Evolutionary conservation across 2,113 vertebrate species (phyloP), one percentile per base, ranked within the genome.

Genomic region (Gobius niger): DNA sequence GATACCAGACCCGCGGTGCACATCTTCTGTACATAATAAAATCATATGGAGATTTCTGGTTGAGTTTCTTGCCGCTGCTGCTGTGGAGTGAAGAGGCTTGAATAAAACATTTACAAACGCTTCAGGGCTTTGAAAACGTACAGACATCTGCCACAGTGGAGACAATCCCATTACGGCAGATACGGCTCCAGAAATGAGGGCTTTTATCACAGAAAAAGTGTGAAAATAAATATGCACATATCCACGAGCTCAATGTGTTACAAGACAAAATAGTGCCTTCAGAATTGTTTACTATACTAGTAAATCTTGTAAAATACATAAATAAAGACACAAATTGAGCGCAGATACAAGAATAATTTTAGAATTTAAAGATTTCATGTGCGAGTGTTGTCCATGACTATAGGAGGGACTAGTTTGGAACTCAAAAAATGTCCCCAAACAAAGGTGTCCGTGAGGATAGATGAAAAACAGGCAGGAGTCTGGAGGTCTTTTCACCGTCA

Each of bases 61-160:
- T 18, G 19, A 54, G 18, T 15, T 60, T 42, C 40, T 60, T 34
- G 24, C 57, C 2, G 50, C 50, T 7, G 24, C 24, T 15, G 13
- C 7, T 8, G 14, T 10, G 40, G 57, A n/a, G 57, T 44, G 57
- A 60, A 59, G 9, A 40, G 7, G 40, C 57, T 60, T 60, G 40
- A 60, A 60, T 60, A 60, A 60, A 60, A 42, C 57, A 60, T 60
- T 60, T 44, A 60, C 15, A 60, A 60, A 60, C 42, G 57, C 57
- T 60, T 40, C 2, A 44, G 57, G 57, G 57, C 14, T 60, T 60
- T 60, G 57, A 60, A 42, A 60, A 60, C 10, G 34, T 60, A 44
- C 57, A 60, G 57, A 60, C 57, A 60, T 60, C 57, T 60, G 57
- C 57, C 57, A 60, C 40, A 42, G 57, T 44, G 57, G 14, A 60